Percentiles rank a stretch among this genome's conserved stretches.
These are phyloP conservation scores for Podocnemis expansa DNA, from an alignment of 2,113 vertebrate species.

Conservation along the genomic window DNA sequence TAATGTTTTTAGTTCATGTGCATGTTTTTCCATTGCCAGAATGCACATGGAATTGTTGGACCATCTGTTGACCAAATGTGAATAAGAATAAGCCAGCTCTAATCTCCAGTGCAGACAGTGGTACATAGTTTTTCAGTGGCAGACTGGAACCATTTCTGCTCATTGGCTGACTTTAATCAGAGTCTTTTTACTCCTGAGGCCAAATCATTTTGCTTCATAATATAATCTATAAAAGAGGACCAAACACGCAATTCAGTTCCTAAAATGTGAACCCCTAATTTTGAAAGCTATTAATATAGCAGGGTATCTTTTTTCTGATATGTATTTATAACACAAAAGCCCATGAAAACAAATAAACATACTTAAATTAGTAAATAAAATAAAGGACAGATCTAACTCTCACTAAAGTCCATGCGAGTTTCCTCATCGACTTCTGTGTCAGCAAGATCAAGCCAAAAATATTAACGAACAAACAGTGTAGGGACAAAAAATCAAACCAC, in stretches of 20 bases:
- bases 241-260: neutral
- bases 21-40: slow-evolving; percentile 44
- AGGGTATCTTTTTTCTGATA: slow-evolving; percentile 16
- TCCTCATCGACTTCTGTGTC: neutral
- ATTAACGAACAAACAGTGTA: neutral
- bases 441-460: neutral
- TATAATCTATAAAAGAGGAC: slow-evolving; percentile 1
- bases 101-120: slow-evolving; percentile 60
- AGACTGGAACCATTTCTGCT: slow-evolving; percentile 50
- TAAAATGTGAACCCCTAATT: neutral
- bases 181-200: slow-evolving; percentile 5
- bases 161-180: slow-evolving; percentile 60
- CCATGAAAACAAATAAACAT: slow-evolving; percentile 22
- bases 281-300: slow-evolving; percentile 17
- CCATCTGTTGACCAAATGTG: slow-evolving; percentile 75
- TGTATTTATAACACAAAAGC: neutral
- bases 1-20: slow-evolving; percentile 56
- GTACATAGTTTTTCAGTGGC: slow-evolving; percentile 37
- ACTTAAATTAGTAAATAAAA: neutral
- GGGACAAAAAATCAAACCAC: neutral
- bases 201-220: slow-evolving; percentile 11
- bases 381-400: neutral
- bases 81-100: slow-evolving; percentile 68
- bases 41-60: slow-evolving; percentile 45
- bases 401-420: neutral